Evolutionary conservation across 2,113 vertebrate genomes (phyloP).

Genomic region (Prunella fulvescens): DNA sequence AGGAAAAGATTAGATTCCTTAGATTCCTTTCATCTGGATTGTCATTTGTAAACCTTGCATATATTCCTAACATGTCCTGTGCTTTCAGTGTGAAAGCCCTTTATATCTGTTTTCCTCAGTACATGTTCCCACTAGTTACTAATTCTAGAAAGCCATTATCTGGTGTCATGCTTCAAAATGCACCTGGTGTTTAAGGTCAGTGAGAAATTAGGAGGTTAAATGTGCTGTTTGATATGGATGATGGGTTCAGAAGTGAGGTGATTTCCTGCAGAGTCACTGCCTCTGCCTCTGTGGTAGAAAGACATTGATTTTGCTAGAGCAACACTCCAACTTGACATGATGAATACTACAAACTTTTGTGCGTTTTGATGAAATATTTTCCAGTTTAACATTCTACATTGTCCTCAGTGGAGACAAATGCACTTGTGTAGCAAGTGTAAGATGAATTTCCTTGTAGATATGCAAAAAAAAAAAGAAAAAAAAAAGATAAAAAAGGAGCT

Average conservation of each 20-base stretch:
- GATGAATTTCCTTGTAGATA: neutral
- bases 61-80: rapidly evolving
- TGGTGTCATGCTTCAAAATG: neutral
- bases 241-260: neutral
- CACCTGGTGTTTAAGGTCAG: neutral
- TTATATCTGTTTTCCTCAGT: neutral
- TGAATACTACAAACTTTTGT: neutral
- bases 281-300: neutral
- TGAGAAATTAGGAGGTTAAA: neutral
- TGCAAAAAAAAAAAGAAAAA: neutral
- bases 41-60: neutral
- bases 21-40: neutral
- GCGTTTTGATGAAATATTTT: neutral
- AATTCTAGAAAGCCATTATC: neutral
- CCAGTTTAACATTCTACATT: neutral
- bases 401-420: neutral
- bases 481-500: neutral
- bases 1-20: no score
- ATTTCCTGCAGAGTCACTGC: neutral
- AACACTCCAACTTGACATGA: neutral
- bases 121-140: neutral
- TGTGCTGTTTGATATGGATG: neutral
- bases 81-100: neutral
- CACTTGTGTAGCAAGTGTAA: neutral
- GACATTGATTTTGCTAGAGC: neutral